Percentiles rank a stretch among this genome's conserved stretches.
These are phyloP conservation scores for Diphyllodes magnificus DNA, from an alignment of 2,113 vertebrate species.

Conservation along the genomic window DNA sequence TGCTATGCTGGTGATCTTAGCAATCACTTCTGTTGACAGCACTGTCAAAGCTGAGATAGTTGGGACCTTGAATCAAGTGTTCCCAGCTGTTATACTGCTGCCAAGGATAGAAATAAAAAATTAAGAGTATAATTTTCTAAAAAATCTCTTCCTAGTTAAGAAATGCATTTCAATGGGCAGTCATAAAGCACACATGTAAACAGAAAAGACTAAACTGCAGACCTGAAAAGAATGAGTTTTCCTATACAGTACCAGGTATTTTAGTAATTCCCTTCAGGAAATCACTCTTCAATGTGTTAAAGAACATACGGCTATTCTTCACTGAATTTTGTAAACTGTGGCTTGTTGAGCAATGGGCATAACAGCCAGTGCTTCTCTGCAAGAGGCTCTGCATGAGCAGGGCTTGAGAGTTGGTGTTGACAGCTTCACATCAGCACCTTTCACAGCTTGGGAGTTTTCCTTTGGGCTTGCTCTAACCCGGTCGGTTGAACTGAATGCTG, in stretches of 20 bases:
- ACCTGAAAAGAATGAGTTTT: background rate
- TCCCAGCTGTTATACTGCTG: background rate
- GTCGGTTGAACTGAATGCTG: fast-evolving
- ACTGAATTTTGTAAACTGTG: background rate
- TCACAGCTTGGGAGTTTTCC: background rate
- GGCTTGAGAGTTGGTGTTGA: background rate
- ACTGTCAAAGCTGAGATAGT: background rate
- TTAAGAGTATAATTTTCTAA: fast-evolving
- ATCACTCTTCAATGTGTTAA: background rate
- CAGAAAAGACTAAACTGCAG: background rate
- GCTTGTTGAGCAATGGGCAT: background rate
- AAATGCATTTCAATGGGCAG: background rate
- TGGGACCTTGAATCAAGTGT: background rate
- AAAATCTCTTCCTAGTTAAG: background rate
- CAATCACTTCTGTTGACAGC: background rate
- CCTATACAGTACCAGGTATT: background rate
- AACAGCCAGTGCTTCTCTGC: background rate
- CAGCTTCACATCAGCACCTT: background rate
- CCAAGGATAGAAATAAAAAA: background rate
- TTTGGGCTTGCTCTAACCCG: background rate
- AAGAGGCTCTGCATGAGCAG: background rate
- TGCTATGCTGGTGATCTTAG: background rate
- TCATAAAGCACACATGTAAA: background rate
- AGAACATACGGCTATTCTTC: background rate
- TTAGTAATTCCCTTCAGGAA: background rate